phyloP scores from a whole-genome alignment of 2,113 vertebrate genomes.

The Anolis sagrei region DNA sequence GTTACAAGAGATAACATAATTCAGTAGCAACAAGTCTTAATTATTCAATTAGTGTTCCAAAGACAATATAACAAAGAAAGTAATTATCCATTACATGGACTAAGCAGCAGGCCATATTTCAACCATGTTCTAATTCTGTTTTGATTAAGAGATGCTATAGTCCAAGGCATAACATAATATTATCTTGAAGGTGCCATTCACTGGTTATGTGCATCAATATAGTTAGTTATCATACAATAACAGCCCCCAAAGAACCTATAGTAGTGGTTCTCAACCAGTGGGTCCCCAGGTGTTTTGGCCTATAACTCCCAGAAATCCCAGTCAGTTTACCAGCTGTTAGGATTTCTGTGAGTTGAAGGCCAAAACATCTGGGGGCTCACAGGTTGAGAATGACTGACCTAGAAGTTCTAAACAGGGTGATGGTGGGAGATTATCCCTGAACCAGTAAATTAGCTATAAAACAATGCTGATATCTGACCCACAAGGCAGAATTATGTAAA shows the following conservation, averaged over 20 bases:
- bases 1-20: neutral
- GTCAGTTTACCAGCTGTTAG: too few relatives aligned
- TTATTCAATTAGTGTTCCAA: conserved; percentile 36
- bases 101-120: conserved; percentile 8
- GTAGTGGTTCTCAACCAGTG: too few relatives aligned
- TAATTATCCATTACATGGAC: conserved; percentile 1
- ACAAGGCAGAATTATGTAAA: neutral
- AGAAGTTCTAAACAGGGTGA: neutral
- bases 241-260: too few relatives aligned
- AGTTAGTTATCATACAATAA: neutral
- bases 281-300: too few relatives aligned
- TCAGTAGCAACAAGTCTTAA: neutral
- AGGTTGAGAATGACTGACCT: too few relatives aligned
- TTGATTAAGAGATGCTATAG: conserved; percentile 26
- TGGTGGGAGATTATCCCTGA: too few relatives aligned
- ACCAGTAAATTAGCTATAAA: neutral
- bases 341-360: too few relatives aligned
- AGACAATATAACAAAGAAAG: neutral
- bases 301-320: too few relatives aligned
- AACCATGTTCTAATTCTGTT: conserved; percentile 33
- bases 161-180: conserved; percentile 9
- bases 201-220: neutral
- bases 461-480: neutral
- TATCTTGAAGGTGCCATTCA: neutral
- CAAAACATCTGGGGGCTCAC: too few relatives aligned